Conservation (phyloP, 1,140 invertebrate species). For the Nomia melanderi region DNA sequence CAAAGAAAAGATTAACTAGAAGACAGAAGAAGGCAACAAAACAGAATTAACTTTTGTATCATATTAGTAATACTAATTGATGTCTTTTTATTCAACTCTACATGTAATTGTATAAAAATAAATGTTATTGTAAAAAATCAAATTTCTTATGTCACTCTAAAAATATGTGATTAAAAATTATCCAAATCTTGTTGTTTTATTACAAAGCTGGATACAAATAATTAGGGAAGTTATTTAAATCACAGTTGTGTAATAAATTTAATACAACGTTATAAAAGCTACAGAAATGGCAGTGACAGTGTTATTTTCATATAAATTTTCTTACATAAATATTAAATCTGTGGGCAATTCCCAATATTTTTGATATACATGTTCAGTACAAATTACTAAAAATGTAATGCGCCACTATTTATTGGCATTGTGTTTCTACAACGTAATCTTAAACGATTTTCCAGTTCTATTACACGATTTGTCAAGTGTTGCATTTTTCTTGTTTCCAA, state of each 20-base stretch:
- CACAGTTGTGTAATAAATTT: conserved; percentile 48
- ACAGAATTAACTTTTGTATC: neutral
- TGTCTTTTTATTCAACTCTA: neutral
- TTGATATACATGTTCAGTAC: conserved; percentile 3
- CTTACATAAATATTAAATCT: conserved; percentile 38
- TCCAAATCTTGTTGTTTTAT: conserved; percentile 55
- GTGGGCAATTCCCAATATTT: conserved; percentile 19
- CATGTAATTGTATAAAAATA: conserved; percentile 13
- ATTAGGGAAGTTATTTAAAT: conserved; percentile 58
- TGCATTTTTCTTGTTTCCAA: conserved; percentile 75
- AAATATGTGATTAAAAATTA: neutral
- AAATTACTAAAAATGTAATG: conserved; percentile 53
- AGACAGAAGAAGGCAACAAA: conserved; percentile 67
- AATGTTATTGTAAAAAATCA: conserved; percentile 8
- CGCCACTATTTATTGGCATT: conserved; percentile 50
- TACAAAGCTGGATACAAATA: conserved; percentile 60
- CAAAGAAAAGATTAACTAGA: conserved; percentile 75
- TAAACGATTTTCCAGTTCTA: conserved; percentile 74
- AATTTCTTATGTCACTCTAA: neutral
- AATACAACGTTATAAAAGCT: conserved; percentile 54
- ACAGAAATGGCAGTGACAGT: conserved; percentile 67
- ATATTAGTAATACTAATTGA: neutral
- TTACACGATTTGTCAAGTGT: conserved; percentile 72
- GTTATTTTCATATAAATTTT: conserved; percentile 8
- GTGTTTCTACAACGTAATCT: conserved; percentile 71